These are phyloP conservation scores for Gallinago solitaria DNA, from an alignment of 2,797 vertebrate species.

Conservation along the genomic window DNA sequence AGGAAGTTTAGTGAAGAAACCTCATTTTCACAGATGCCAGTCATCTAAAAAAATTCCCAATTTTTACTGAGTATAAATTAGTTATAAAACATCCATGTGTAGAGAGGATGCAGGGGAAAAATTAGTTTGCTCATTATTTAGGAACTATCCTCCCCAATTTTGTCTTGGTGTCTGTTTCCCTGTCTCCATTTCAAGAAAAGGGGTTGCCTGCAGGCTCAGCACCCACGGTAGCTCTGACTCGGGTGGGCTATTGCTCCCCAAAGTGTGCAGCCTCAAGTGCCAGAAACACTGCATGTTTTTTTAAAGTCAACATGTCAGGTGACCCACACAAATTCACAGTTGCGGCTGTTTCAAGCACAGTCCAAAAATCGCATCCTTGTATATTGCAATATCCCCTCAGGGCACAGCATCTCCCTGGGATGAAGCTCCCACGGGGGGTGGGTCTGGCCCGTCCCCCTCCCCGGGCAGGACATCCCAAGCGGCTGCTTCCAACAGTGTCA, in stretches of 20 bases:
- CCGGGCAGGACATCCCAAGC: fast-evolving
- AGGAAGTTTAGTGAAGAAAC: constrained; percentile 46
- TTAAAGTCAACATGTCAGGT: background rate
- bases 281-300: background rate
- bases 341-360: fast-evolving
- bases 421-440: too few relatives aligned
- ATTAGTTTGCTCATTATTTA: background rate
- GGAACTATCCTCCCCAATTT: background rate
- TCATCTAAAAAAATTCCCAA: constrained; percentile 41
- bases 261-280: background rate
- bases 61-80: constrained; percentile 39
- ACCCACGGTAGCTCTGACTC: background rate
- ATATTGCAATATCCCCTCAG: fast-evolving
- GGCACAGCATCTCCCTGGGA: background rate
- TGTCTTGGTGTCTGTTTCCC: background rate
- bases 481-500: fast-evolving
- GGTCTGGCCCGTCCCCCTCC: background rate
- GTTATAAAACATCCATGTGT: background rate
- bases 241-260: background rate
- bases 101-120: background rate
- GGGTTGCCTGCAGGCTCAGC: background rate
- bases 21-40: constrained; percentile 55
- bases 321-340: background rate
- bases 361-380: fast-evolving
- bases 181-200: background rate